Evolutionary conservation across 2,113 vertebrate genomes (phyloP).

Genomic region (Lepus timidus): DNA sequence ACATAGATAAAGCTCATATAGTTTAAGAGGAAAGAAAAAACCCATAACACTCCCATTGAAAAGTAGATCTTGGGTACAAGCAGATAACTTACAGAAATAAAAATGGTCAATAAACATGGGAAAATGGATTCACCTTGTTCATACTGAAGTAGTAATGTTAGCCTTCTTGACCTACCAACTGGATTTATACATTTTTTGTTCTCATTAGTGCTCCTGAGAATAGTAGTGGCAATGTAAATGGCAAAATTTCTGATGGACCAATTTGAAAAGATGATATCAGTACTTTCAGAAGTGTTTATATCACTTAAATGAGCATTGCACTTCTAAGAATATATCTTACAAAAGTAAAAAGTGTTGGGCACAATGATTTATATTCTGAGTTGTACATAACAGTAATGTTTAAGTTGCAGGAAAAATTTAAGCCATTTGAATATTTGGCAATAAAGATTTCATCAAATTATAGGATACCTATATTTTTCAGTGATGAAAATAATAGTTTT

Average conservation of each 20-base stretch:
- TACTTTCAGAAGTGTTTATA: background rate
- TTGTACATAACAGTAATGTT: background rate
- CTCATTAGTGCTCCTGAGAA: background rate
- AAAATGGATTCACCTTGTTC: background rate
- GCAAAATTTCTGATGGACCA: background rate
- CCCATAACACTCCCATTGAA: background rate
- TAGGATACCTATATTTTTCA: background rate
- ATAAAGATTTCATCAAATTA: background rate
- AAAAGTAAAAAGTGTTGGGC: background rate
- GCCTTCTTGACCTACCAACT: background rate
- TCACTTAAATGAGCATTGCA: background rate
- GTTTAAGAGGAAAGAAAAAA: background rate
- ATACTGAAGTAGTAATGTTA: background rate
- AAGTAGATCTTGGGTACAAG: background rate
- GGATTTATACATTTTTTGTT: background rate
- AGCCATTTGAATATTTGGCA: slow-evolving; percentile 16
- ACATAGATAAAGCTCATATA: background rate
- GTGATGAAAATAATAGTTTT: background rate
- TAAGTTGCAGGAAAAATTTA: background rate
- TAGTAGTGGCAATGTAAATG: background rate
- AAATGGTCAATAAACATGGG: background rate
- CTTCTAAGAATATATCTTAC: background rate
- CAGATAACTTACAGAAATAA: background rate
- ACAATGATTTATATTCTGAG: background rate
- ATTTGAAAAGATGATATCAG: background rate